A percentile compares a stretch with the other conserved stretches of the same genome.
phyloP scores from a whole-genome alignment of 2,797 vertebrate species.

The Epinephelus awoara region DNA sequence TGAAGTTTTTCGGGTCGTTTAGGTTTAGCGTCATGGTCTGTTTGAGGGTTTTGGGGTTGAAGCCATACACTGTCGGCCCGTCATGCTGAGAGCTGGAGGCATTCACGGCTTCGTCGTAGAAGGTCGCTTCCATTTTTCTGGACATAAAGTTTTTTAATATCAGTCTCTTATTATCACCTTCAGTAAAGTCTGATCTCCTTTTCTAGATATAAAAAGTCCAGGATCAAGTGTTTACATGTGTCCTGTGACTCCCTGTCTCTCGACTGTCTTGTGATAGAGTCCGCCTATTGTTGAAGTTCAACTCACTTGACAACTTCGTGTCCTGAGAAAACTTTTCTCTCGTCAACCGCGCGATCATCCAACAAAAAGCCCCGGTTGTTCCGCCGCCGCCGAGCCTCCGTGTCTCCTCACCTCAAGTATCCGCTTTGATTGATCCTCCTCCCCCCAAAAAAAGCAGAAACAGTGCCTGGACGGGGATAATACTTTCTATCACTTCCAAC shows the following conservation, averaged over 20 bases:
- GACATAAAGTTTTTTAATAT: conserved; percentile 79
- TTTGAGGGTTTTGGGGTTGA: conserved; percentile 93
- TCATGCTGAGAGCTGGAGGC: conserved; percentile 87
- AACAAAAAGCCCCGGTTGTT: conserved; percentile 24
- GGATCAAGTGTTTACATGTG: conserved; percentile 50
- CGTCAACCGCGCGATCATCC: conserved; percentile 20
- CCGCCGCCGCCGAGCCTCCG: conserved; percentile 30
- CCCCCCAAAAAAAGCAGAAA: conserved; percentile 39
- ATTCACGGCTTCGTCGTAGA: conserved; percentile 95
- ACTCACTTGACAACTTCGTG: conserved; percentile 83
- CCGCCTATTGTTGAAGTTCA: conserved; percentile 80
- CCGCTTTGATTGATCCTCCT: conserved; percentile 23
- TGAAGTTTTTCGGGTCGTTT: conserved; percentile 93
- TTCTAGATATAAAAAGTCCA: conserved; percentile 19
- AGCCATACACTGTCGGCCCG: conserved; percentile 86
- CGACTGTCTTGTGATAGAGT: conserved; percentile 50
- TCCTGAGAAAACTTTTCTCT: conserved; percentile 81
- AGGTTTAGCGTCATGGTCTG: conserved; percentile 95
- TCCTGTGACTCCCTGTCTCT: conserved; percentile 39
- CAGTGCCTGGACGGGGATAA: conserved; percentile 60
- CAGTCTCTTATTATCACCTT: conserved; percentile 15
- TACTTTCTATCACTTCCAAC: conserved; percentile 93
- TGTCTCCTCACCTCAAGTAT: conserved; percentile 26
- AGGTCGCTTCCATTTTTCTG: conserved; percentile 96
- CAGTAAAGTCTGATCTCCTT: conserved; percentile 13